Evolutionary conservation across 2,113 vertebrate species (phyloP), one percentile per base, ranked within the genome.

Genomic region (Synchiropus splendidus): DNA sequence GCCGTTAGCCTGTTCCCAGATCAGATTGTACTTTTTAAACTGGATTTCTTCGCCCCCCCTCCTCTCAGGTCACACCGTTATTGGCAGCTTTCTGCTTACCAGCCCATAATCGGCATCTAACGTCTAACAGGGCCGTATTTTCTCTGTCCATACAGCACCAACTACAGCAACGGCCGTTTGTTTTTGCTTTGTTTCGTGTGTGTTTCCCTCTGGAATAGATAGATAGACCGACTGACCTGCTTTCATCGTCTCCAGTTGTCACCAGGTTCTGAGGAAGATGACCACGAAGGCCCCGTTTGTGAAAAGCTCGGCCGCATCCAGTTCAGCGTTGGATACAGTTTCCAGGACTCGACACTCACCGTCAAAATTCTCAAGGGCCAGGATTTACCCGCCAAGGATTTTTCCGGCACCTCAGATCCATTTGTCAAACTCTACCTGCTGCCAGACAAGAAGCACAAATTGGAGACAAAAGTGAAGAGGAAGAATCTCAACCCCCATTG

Each of bases 401-500:
- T 99, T 84, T 97, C 92, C 0, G 95, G 95, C 52, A 99, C 95
- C 63, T 97, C 93, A 1, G 95, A 98, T 75, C 95, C 95, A 16
- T 99, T 99, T 0, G 93, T 98, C 68, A 99, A 99, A 87, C 90
- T 99, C 71, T 99, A 99, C 76, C 86, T 99, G 73, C 89, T 98
- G 54, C 94, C 94, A 0, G 95, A 99, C 83, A 99, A 98, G 85
- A 99, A 99, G 87, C 89, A 97, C 89, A 97, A 95, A 82, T 66
- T 99, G 79, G 95, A 99, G 83, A 99, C 95, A 72, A 99, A 99
- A 87, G 91, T 98, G 61, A 99, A 98, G 83, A 80, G 94, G 64
- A 99, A 97, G 87, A 98, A 99, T 80, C 86, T 97, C 51, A 98
- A 98, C 54, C 94, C 95, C 0, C 93, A 98, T 72, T 99, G 95